Percentiles rank a stretch among this genome's conserved stretches.
phyloP scores from a whole-genome alignment of 2,888 invertebrate genomes.

The Neuroscelio doddi region DNA sequence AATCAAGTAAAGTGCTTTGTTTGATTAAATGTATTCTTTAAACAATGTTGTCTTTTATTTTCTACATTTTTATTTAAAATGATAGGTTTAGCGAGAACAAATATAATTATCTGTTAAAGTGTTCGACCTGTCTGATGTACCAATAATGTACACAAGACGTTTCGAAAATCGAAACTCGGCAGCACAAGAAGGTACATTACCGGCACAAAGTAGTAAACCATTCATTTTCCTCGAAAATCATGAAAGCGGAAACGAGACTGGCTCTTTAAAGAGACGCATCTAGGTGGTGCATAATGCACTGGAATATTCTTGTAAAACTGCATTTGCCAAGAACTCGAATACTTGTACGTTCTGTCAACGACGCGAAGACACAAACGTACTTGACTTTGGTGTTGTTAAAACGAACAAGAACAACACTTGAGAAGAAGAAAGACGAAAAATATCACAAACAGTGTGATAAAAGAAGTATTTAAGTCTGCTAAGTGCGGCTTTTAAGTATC shows the following conservation, averaged over 20 bases:
- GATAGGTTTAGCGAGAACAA: too few relatives aligned
- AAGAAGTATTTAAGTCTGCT: too few relatives aligned
- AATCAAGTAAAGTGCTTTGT: too few relatives aligned
- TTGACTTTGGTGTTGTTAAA: slow-evolving; percentile 11
- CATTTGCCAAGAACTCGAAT: slow-evolving; percentile 10
- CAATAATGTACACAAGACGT: not conserved
- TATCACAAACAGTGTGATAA: too few relatives aligned
- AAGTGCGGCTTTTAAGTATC: too few relatives aligned
- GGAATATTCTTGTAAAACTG: slow-evolving; percentile 8
- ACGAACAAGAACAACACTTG: slow-evolving; percentile 11
- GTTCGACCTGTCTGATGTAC: too few relatives aligned
- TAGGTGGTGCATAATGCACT: slow-evolving; percentile 9
- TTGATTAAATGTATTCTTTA: too few relatives aligned
- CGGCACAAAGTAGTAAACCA: slow-evolving; percentile 14
- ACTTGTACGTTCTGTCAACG: slow-evolving; percentile 5
- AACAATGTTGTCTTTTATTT: too few relatives aligned
- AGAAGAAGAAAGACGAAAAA: not conserved
- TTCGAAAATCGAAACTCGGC: slow-evolving; percentile 14
- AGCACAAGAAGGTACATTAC: slow-evolving; percentile 20
- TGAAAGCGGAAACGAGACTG: slow-evolving; percentile 21
- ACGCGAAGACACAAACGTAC: slow-evolving; percentile 15
- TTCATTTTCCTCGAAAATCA: slow-evolving; percentile 19
- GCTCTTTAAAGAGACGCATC: slow-evolving; percentile 17
- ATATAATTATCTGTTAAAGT: too few relatives aligned
- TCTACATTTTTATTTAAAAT: too few relatives aligned